Evolutionary conservation across 1,140 invertebrate species (phyloP), one percentile per base, ranked within the genome.

Genomic region (Paralvinella palmiformis): DNA sequence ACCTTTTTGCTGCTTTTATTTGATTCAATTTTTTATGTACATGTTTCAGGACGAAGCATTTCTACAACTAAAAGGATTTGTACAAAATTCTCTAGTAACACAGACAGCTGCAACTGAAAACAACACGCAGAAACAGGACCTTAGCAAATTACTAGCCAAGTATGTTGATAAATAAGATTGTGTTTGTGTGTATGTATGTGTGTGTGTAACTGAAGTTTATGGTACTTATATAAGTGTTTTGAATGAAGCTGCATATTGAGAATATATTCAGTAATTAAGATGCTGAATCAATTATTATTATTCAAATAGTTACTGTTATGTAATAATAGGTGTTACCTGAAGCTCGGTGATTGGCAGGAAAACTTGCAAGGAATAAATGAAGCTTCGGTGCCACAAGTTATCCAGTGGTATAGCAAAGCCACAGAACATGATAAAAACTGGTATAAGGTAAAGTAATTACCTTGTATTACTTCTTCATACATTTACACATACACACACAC

Each of bases 351-450:
- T 27, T 81, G 79, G 80, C 68, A 72, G 33, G 73, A 78, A 50
- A 70, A 72, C 5, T 50, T 75, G 31, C 65, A 74, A 24, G 75
- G 75, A 5, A 69, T 76, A 13, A 74, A 68, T 31, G 76, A 78
- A 22, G 67, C 66, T 10, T 75, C 76, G 4, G 76, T 79, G 33
- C 72, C 73, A 5, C 70, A 76, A 20, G 90, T 97, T 1, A 79
- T 98, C 3, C 86, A 89, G 29, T 94, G 82, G 68, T 98, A 94
- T 74, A 84, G 86, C 33, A 85, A 88, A 32, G 94, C 96, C 0
- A 96, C 92, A 2, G 88, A 90, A 68, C 87, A 93, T 71, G 92
- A 98, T 77, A 85, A 88, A 36, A 76, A 81, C 53, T 86, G 83
- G 83, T 85, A 57, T 32, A 57, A 57, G 55, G 55, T n/a, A 57